Conservation (phyloP, 2,888 invertebrate genomes). For the Leptopilina syphax region DNA sequence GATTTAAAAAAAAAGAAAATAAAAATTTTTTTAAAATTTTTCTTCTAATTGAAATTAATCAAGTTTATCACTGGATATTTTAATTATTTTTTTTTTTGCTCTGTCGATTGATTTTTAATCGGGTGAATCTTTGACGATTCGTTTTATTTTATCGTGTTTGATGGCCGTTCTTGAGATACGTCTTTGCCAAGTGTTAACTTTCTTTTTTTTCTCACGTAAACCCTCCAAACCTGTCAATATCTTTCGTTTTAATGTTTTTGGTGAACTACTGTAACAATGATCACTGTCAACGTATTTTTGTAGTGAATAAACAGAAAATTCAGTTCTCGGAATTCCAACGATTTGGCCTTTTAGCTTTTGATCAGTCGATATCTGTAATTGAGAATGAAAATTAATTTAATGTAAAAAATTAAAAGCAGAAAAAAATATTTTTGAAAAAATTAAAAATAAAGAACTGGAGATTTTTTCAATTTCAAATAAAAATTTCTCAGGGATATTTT, state of each 20-base stretch:
- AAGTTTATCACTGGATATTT: constrained; percentile 16
- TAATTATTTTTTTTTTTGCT: not conserved
- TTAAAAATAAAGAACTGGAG: too few species aligned
- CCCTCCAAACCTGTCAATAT: constrained; percentile 24
- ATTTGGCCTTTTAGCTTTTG: constrained; percentile 23
- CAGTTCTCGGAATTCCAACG: constrained; percentile 18
- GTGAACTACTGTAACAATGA: constrained; percentile 35
- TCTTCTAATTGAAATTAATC: not conserved
- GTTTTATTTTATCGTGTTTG: constrained; percentile 34
- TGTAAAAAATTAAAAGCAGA: too few species aligned
- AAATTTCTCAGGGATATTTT: too few species aligned
- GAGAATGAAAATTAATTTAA: not conserved
- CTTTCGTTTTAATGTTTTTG: constrained; percentile 33
- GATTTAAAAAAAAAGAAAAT: too few species aligned
- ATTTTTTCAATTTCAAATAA: too few species aligned
- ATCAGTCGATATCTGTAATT: constrained; percentile 10
- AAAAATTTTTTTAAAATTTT: too few species aligned
- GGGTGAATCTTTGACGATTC: constrained; percentile 27
- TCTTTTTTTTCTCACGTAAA: constrained; percentile 37
- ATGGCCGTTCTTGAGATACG: constrained; percentile 34
- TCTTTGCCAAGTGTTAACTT: constrained; percentile 34
- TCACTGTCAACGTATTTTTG: constrained; percentile 35
- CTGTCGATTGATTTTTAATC: not conserved
- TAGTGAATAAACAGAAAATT: constrained; percentile 23
- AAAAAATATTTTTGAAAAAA: too few species aligned